phyloP scores from a whole-genome alignment of 2,113 vertebrate species.

The Rafetus swinhoei region DNA sequence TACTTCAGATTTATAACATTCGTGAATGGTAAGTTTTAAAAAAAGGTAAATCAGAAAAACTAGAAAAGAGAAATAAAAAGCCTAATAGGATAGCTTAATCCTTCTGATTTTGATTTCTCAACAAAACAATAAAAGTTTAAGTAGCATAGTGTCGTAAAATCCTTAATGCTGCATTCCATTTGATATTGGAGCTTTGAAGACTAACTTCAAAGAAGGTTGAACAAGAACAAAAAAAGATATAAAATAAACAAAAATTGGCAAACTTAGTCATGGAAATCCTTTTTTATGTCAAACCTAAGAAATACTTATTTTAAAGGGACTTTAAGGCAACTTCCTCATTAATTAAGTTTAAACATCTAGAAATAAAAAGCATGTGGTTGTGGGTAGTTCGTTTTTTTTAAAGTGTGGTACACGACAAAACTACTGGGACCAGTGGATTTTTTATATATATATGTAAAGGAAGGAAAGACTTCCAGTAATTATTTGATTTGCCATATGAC shows the following conservation, averaged over 20 bases:
- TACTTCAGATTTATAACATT: conserved; percentile 74
- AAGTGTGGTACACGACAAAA: background rate
- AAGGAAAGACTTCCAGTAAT: background rate
- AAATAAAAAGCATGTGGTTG: conserved; percentile 65
- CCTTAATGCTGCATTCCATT: conserved; percentile 75
- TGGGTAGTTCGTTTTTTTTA: background rate
- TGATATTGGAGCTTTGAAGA: conserved; percentile 76
- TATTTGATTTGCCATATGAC: background rate
- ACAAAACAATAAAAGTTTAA: conserved; percentile 82
- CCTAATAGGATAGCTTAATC: conserved; percentile 70
- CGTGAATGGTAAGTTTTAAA: conserved; percentile 65
- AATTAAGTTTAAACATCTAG: conserved; percentile 21
- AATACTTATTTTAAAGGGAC: conserved; percentile 54
- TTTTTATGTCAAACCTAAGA: conserved; percentile 48
- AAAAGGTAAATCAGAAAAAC: conserved; percentile 48
- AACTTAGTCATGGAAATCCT: conserved; percentile 59
- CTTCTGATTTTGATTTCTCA: conserved; percentile 90
- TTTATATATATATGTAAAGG: background rate
- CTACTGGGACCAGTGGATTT: background rate
- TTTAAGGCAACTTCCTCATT: conserved; percentile 58
- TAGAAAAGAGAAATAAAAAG: conserved; percentile 51
- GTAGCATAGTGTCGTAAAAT: conserved; percentile 83
- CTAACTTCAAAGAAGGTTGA: conserved; percentile 71
- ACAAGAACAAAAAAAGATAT: conserved; percentile 71
- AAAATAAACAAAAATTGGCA: conserved; percentile 69